A percentile compares a stretch with the other conserved stretches of the same genome.
These are phyloP conservation scores for Proteles cristata DNA, from an alignment of 2,113 vertebrate species.

Conservation along the genomic window DNA sequence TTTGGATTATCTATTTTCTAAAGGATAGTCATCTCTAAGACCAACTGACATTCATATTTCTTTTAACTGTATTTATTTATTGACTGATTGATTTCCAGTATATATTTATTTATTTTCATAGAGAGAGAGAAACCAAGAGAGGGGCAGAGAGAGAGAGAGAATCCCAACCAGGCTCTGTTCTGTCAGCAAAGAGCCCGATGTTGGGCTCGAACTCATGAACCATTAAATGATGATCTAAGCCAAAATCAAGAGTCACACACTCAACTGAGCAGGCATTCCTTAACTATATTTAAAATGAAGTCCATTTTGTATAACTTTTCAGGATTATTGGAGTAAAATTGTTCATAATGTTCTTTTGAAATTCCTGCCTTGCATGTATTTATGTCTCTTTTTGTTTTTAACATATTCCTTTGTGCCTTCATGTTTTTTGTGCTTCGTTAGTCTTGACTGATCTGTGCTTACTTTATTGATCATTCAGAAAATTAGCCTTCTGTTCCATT, in stretches of 20 bases:
- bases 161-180: too few species aligned
- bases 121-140: too few species aligned
- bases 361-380: background rate
- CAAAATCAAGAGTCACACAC: too few species aligned
- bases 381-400: background rate
- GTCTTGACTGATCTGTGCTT: background rate
- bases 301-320: background rate
- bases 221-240: too few species aligned
- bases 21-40: background rate
- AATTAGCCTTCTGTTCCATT: background rate
- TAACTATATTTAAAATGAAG: background rate
- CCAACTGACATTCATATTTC: background rate
- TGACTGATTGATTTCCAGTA: too few species aligned
- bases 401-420: background rate
- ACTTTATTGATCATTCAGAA: constrained; percentile 18
- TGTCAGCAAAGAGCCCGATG: too few species aligned
- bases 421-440: constrained; percentile 9
- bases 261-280: too few species aligned
- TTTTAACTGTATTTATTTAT: background rate
- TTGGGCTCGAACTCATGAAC: too few species aligned
- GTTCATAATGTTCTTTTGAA: background rate
- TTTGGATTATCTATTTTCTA: background rate
- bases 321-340: background rate
- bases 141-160: too few species aligned
- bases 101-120: too few species aligned